These are phyloP conservation scores for Sitta carolinensis DNA, from an alignment of 2,797 vertebrate genomes.

Conservation along the genomic window DNA sequence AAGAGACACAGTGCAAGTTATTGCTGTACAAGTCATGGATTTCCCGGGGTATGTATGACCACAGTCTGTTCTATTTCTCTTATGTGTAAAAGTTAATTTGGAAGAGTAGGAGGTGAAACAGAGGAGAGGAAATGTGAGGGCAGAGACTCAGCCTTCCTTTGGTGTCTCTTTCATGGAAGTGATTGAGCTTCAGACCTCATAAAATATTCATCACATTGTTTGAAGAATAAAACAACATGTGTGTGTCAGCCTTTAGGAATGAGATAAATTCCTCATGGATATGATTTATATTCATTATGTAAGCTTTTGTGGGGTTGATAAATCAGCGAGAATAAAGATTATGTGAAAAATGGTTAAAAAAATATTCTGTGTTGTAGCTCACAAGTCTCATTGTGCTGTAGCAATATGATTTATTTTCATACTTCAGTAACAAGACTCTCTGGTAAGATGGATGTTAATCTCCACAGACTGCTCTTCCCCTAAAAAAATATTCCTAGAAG, in stretches of 20 bases:
- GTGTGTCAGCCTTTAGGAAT: conserved; percentile 22
- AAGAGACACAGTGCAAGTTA: not conserved
- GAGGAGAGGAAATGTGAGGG: not conserved
- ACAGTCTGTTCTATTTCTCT: not conserved
- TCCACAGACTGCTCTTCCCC: conserved; percentile 17
- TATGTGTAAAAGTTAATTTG: conserved; percentile 1
- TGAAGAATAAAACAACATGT: conserved; percentile 58
- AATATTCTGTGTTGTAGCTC: conserved; percentile 44
- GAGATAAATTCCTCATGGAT: conserved; percentile 51
- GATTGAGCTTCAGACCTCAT: conserved; percentile 50
- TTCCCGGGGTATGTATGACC: not conserved
- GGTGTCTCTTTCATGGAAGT: conserved; percentile 32
- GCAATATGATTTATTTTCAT: conserved; percentile 63
- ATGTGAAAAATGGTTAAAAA: conserved; percentile 26
- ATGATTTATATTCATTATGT: conserved; percentile 48
- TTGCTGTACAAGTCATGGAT: not conserved
- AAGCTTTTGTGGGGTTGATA: conserved; percentile 45
- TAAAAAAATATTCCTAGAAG: conserved; percentile 17
- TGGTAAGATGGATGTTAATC: conserved; percentile 58
- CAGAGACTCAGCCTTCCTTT: conserved; percentile 2
- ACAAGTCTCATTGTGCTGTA: not conserved
- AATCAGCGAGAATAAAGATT: conserved; percentile 56
- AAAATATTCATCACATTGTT: conserved; percentile 67
- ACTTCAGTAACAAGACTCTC: conserved; percentile 47
- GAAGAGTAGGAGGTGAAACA: not conserved